These are phyloP conservation scores for Bubo scandiacus DNA, from an alignment of 2,113 vertebrate species.

Conservation along the genomic window DNA sequence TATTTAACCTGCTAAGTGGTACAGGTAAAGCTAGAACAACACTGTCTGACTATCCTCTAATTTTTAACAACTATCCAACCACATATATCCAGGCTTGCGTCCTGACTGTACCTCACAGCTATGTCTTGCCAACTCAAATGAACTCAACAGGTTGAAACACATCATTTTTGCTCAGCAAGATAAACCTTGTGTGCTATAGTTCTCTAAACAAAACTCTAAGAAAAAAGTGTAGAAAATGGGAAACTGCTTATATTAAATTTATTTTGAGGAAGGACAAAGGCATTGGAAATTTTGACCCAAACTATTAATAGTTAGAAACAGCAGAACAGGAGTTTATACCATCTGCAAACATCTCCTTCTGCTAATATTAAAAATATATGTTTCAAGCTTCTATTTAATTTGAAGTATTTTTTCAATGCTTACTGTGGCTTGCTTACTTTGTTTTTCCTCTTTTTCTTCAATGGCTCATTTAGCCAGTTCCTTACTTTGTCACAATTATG, in stretches of 20 bases:
- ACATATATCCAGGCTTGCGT: background rate
- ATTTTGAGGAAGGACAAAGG: background rate
- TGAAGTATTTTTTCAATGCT: background rate
- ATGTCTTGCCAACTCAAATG: background rate
- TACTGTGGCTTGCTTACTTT: background rate
- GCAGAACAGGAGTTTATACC: background rate
- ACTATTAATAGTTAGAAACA: background rate
- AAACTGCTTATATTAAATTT: background rate
- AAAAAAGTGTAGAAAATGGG: background rate
- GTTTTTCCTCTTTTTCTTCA: background rate
- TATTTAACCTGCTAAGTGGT: background rate
- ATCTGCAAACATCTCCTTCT: background rate
- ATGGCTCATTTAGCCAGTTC: background rate
- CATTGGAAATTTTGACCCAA: background rate
- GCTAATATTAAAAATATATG: background rate
- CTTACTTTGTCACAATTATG: background rate
- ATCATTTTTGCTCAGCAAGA: background rate
- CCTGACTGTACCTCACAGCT: background rate
- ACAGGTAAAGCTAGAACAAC: background rate
- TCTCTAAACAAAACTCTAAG: background rate
- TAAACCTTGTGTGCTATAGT: background rate
- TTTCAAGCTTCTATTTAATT: background rate
- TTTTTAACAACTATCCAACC: background rate
- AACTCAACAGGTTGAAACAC: background rate
- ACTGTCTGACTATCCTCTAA: background rate